These are phyloP conservation scores for Pycnonotus jocosus DNA, from an alignment of 2,113 vertebrate species.

Conservation along the genomic window DNA sequence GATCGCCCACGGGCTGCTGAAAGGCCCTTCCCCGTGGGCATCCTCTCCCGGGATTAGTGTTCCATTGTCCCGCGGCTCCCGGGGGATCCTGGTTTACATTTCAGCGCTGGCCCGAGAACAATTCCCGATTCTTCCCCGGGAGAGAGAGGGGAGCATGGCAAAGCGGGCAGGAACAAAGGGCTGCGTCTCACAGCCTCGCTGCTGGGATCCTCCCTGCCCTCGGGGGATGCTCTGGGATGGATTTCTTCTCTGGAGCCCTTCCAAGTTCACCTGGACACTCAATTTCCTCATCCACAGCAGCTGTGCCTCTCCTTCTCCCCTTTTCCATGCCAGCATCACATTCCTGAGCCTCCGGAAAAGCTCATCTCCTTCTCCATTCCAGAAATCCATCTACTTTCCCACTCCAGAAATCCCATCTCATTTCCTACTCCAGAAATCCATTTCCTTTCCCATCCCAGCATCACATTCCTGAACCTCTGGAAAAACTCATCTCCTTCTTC, in stretches of 20 bases:
- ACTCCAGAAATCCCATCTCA: background rate
- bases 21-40: conserved; percentile 6
- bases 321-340: background rate
- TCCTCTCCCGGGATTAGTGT: background rate
- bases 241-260: background rate
- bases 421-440: too few relatives aligned
- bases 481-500: background rate
- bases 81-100: conserved; percentile 44
- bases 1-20: background rate
- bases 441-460: too few relatives aligned
- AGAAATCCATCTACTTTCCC: background rate
- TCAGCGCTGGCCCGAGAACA: background rate
- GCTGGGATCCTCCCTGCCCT: background rate
- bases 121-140: background rate
- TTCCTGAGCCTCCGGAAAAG: background rate
- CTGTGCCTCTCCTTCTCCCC: background rate
- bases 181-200: background rate
- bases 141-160: background rate
- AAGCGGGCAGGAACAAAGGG: background rate
- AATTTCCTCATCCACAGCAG: background rate
- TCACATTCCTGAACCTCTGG: too few relatives aligned
- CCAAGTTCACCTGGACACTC: background rate
- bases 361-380: background rate
- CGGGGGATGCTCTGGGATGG: background rate
- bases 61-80: background rate